Percentiles rank a stretch among this genome's conserved stretches.
Conservation (phyloP, 2,888 invertebrate species). For the Schizaphis graminum region DNA sequence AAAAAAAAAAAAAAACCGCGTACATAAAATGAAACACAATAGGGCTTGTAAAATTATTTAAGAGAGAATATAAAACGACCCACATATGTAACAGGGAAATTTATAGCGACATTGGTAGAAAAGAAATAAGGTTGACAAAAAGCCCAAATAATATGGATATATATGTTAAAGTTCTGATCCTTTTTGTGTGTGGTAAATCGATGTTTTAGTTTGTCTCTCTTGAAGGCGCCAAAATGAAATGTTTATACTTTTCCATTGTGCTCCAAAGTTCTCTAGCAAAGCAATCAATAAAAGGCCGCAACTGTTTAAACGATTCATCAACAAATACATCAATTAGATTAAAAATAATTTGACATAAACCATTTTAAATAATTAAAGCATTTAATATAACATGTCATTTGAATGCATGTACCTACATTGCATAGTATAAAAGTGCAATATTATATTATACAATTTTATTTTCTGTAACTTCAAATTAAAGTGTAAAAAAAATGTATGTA, state of each 20-base stretch:
- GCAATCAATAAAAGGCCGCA: constrained; percentile 16
- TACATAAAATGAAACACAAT: constrained; percentile 11
- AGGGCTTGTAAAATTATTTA: constrained; percentile 48
- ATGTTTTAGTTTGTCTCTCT: constrained; percentile 47
- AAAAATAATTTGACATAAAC: background rate
- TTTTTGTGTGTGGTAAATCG: constrained; percentile 53
- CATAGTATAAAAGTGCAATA: background rate
- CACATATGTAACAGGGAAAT: constrained; percentile 28
- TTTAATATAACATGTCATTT: background rate
- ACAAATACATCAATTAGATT: background rate
- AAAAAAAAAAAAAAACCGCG: background rate
- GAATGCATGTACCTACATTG: background rate
- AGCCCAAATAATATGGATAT: constrained; percentile 44
- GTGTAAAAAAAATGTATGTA: background rate
- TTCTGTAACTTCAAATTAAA: background rate
- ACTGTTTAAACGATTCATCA: background rate
- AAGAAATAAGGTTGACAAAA: constrained; percentile 56
- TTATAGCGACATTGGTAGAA: constrained; percentile 52
- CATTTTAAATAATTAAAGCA: background rate
- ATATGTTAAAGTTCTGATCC: constrained; percentile 41
- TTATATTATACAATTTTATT: background rate
- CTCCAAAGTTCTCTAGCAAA: background rate
- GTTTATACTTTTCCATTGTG: constrained; percentile 37
- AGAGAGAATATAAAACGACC: constrained; percentile 30
- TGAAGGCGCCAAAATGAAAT: constrained; percentile 42